A percentile compares a stretch with the other conserved stretches of the same genome.
phyloP scores from a whole-genome alignment of 2,888 invertebrate genomes.

The Arge pagana region DNA sequence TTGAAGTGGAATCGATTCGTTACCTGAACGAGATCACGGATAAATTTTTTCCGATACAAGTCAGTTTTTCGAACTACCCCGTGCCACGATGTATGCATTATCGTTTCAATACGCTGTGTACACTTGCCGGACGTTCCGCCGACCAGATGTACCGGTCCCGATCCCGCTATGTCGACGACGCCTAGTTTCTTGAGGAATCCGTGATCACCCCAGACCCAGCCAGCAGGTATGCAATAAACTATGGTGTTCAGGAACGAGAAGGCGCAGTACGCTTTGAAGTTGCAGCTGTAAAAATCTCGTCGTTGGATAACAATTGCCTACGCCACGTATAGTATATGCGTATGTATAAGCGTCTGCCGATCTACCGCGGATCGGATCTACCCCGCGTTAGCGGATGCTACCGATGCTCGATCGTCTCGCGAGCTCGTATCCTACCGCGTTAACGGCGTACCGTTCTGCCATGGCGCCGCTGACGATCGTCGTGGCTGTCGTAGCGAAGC shows the following conservation, averaged over 20 bases:
- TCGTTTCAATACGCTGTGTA: too few relatives aligned
- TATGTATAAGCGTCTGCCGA: too few relatives aligned
- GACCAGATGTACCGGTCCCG: slow-evolving; percentile 87
- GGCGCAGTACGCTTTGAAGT: slow-evolving; percentile 88
- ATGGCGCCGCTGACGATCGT: slow-evolving; percentile 94
- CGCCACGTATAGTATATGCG: too few relatives aligned
- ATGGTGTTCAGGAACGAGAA: slow-evolving; percentile 88
- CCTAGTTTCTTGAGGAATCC: slow-evolving; percentile 84
- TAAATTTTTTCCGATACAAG: too few relatives aligned
- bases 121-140: slow-evolving; percentile 66
- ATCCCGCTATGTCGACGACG: slow-evolving; percentile 91
- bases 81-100: too few relatives aligned
- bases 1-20: too few relatives aligned
- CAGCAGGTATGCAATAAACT: slow-evolving; percentile 91
- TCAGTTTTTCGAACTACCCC: too few relatives aligned
- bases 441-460: slow-evolving; percentile 81
- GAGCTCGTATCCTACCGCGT: slow-evolving; percentile 2
- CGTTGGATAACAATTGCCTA: too few relatives aligned
- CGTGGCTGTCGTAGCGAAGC: slow-evolving; percentile 88
- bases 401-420: too few relatives aligned
- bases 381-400: too few relatives aligned
- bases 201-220: slow-evolving; percentile 90
- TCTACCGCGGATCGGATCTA: too few relatives aligned
- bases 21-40: too few relatives aligned
- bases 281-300: slow-evolving; percentile 67